These are phyloP conservation scores for Allolobophora icterica DNA, from an alignment of 2,888 invertebrate genomes.

Conservation along the genomic window DNA sequence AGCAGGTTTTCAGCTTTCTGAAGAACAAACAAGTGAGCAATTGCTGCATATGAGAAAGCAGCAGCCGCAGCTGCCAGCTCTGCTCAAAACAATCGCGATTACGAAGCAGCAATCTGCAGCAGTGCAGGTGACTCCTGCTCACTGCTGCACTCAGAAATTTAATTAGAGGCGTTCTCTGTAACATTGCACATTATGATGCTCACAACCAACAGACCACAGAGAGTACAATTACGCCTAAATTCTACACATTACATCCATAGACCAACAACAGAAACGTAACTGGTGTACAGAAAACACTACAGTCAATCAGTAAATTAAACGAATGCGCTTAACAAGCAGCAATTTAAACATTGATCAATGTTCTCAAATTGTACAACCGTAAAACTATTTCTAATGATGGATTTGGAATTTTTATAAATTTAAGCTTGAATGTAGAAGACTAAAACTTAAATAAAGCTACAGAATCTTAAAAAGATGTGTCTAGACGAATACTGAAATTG, in stretches of 20 bases:
- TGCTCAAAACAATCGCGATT: background rate
- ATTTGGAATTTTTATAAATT: conserved; percentile 1
- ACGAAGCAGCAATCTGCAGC: background rate
- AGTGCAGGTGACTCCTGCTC: too few relatives aligned
- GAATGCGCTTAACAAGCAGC: background rate
- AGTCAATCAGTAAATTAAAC: background rate
- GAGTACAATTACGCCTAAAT: background rate
- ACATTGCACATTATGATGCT: background rate
- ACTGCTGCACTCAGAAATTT: background rate
- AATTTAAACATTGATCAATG: background rate
- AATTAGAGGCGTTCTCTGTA: background rate
- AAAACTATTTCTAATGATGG: background rate
- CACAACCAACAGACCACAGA: background rate
- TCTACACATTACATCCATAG: background rate
- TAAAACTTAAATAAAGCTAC: background rate
- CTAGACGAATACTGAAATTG: background rate
- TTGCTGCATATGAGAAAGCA: background rate
- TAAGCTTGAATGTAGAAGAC: background rate
- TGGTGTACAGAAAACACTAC: background rate
- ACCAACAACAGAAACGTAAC: background rate
- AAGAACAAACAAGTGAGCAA: background rate
- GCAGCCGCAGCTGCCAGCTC: background rate
- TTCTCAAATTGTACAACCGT: background rate
- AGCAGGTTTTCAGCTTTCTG: background rate
- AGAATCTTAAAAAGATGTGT: background rate